phyloP scores from a whole-genome alignment of 1,140 invertebrate genomes.

The Camponotus vicinus region DNA sequence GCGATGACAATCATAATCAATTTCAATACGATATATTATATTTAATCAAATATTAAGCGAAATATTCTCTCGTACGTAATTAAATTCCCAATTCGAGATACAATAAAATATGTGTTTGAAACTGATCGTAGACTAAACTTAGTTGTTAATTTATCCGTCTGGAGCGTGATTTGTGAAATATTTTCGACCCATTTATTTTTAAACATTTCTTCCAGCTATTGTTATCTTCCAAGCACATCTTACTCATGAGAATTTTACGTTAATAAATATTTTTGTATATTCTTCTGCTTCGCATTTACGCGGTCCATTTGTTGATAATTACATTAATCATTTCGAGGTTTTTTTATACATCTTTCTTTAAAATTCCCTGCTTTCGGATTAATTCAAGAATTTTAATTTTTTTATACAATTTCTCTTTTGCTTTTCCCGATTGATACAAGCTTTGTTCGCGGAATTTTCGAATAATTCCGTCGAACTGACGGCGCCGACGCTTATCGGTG shows the following conservation, averaged over 20 bases:
- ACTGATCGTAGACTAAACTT: neutral
- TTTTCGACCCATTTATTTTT: too few species aligned
- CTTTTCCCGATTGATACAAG: too few species aligned
- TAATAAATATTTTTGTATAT: neutral
- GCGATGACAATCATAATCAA: conserved; percentile 29
- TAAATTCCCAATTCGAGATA: neutral
- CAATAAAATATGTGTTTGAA: neutral
- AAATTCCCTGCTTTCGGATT: too few species aligned
- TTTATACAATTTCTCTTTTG: too few species aligned
- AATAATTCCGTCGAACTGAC: neutral
- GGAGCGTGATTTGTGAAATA: too few species aligned
- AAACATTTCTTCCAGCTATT: too few species aligned
- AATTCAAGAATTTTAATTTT: too few species aligned
- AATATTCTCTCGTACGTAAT: conserved; percentile 5
- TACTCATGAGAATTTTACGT: neutral
- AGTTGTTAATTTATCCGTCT: too few species aligned
- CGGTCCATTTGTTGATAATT: neutral
- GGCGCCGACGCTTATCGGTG: conserved; percentile 36
- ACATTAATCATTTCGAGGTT: neutral
- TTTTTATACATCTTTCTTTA: neutral
- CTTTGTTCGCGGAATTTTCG: neutral
- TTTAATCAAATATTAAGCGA: conserved; percentile 28
- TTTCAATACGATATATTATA: conserved; percentile 3
- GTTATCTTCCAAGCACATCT: too few species aligned
- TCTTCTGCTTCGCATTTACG: neutral